phyloP scores from a whole-genome alignment of 2,888 invertebrate species.

The Lasioglossum villosulum region DNA sequence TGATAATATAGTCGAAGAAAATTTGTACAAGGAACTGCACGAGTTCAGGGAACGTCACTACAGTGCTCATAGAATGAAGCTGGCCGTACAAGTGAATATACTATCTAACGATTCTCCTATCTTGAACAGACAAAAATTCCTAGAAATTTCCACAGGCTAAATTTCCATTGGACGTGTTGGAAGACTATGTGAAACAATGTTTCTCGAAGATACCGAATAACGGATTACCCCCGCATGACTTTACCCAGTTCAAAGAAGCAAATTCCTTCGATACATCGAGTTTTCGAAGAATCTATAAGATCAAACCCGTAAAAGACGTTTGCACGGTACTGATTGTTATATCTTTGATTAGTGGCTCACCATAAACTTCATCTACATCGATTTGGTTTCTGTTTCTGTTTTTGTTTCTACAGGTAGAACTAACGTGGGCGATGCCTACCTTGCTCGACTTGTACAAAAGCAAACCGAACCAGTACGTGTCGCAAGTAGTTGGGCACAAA shows the following conservation, averaged over 20 bases:
- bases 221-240: slow-evolving; percentile 87
- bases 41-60: slow-evolving; percentile 92
- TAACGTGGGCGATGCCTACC: slow-evolving; percentile 89
- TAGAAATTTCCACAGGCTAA: slow-evolving; percentile 84
- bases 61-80: slow-evolving; percentile 94
- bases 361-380: background rate
- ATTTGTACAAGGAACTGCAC: slow-evolving; percentile 89
- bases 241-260: slow-evolving; percentile 85
- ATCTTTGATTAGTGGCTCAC: background rate
- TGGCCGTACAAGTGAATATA: slow-evolving; percentile 90
- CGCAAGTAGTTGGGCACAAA: slow-evolving; percentile 92
- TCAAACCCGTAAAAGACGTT: slow-evolving; percentile 91
- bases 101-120: background rate
- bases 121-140: background rate
- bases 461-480: slow-evolving; percentile 92
- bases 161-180: slow-evolving; percentile 88
- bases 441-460: slow-evolving; percentile 88
- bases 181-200: slow-evolving; percentile 87
- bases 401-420: slow-evolving; percentile 84
- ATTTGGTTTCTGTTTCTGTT: background rate
- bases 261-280: slow-evolving; percentile 87
- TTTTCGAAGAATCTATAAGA: slow-evolving; percentile 90
- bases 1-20: slow-evolving; percentile 88
- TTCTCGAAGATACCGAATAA: slow-evolving; percentile 91
- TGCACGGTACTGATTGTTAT: slow-evolving; percentile 86